Base-by-base conservation (phyloP, 2,113 vertebrate species). In the Cichladusa arquata region DNA sequence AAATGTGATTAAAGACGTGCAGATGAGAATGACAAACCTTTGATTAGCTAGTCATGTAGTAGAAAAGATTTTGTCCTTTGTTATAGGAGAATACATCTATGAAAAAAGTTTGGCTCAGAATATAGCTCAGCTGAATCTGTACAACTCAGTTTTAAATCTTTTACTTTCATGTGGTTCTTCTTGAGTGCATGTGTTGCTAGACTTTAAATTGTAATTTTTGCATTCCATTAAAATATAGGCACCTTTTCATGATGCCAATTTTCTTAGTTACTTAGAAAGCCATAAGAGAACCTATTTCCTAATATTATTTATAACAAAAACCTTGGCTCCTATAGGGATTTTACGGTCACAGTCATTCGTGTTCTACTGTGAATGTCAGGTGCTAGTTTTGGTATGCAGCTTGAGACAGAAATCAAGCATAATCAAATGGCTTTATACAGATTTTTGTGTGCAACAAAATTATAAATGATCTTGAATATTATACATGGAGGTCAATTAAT, bases 391-490 rank as follows among this genome's bases (percentile, higher is more conserved):
- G 19, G 31, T 87, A 51, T 81, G 40, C 33, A 66, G 23, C 24
- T 72, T n/a, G 81, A 90, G 92, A 54, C 29, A 95, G 65, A 96
- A 90, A 93, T 94, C 65, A 73, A 54, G 16, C 23, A 73, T 67
- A 91, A 93, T 94, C 64, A 95, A 90, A 81, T 62, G 44, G 9
- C 8, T 92, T 93, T 92, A 50, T 70, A 45, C 6, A 86, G 12
- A 22, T 70, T 81, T 93, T 86, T 79, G 5, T 3, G 11, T 73
- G 45, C 25, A 93, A 87, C 29, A 76, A 16, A 71, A 76, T 93
- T 90, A 91, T 74, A 92, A 94, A 86, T 92, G 24, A 96, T 93
- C 86, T 84, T 94, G 42, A 93, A 48, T 42, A 81, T 81, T 93
- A 89, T 58, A 66, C 48, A 38, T 15, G 14, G 50, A 96, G 47